These are phyloP conservation scores for Ganaspis brasiliensis DNA, from an alignment of 2,888 invertebrate species.

Conservation along the genomic window DNA sequence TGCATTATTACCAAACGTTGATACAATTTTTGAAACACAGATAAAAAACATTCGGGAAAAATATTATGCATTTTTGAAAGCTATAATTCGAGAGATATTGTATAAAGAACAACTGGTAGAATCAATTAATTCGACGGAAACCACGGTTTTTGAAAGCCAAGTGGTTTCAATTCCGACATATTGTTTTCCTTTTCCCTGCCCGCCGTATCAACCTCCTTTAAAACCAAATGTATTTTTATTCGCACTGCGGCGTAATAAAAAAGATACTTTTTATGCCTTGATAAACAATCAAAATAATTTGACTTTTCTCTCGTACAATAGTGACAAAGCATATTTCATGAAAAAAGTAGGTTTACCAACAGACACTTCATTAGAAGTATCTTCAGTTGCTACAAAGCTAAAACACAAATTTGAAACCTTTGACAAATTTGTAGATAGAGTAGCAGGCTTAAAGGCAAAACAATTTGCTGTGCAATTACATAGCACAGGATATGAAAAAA, in stretches of 20 bases:
- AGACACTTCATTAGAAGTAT: not conserved
- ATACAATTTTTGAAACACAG: not conserved
- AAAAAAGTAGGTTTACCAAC: not conserved
- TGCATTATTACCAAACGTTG: no score
- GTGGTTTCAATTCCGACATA: not conserved
- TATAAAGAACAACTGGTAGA: not conserved
- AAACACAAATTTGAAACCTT: not conserved
- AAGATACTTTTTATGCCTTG: not conserved
- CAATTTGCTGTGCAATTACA: not conserved
- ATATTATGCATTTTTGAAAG: not conserved
- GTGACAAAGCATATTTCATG: not conserved
- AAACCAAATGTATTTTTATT: not conserved
- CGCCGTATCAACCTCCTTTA: not conserved
- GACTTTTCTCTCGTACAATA: not conserved
- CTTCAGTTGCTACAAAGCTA: not conserved
- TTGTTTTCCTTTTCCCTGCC: not conserved
- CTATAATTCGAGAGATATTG: not conserved
- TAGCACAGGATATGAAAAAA: not conserved
- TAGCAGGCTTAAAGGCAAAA: not conserved
- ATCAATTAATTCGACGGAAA: not conserved
- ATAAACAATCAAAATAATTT: not conserved
- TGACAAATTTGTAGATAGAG: no score
- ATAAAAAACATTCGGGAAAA: not conserved
- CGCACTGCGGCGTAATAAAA: not conserved
- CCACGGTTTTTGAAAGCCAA: not conserved